Evolutionary conservation across 2,888 invertebrate genomes (phyloP).

Genomic region (Lasioglossum lativentre): DNA sequence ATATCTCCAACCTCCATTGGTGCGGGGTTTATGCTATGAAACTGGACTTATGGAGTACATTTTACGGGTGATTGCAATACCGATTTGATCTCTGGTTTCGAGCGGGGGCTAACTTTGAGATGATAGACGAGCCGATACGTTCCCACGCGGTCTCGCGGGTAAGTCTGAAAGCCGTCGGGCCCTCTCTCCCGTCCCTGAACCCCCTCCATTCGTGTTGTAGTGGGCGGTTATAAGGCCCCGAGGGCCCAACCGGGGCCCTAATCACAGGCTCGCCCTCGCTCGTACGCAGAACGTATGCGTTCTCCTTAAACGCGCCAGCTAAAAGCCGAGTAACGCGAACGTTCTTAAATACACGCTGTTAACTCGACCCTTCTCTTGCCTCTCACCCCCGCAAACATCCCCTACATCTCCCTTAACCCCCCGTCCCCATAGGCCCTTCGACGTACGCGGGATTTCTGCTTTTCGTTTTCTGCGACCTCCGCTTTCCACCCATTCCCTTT

Average conservation of each 20-base stretch:
- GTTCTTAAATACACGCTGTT: constrained; percentile 73
- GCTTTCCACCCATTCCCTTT: not conserved
- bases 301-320: constrained; percentile 67
- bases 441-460: not conserved
- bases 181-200: constrained; percentile 24
- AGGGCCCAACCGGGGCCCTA: constrained; percentile 77
- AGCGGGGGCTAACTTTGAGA: constrained; percentile 63
- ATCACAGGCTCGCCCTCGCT: constrained; percentile 80
- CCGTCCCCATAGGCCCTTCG: not conserved
- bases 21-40: too few species aligned
- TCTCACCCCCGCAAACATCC: not conserved
- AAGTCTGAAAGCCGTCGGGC: constrained; percentile 58
- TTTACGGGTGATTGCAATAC: too few species aligned
- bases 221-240: constrained; percentile 81
- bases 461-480: constrained; percentile 11
- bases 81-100: constrained; percentile 29
- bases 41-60: too few species aligned
- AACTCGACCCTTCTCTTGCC: constrained; percentile 20
- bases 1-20: too few species aligned
- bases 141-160: constrained; percentile 79
- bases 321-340: constrained; percentile 73
- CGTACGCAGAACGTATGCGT: constrained; percentile 69
- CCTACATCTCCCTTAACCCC: not conserved
- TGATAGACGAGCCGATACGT: constrained; percentile 83
- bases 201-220: constrained; percentile 76